Evolutionary conservation across 2,797 vertebrate species (phyloP).

Genomic region (Varecia variegata): DNA sequence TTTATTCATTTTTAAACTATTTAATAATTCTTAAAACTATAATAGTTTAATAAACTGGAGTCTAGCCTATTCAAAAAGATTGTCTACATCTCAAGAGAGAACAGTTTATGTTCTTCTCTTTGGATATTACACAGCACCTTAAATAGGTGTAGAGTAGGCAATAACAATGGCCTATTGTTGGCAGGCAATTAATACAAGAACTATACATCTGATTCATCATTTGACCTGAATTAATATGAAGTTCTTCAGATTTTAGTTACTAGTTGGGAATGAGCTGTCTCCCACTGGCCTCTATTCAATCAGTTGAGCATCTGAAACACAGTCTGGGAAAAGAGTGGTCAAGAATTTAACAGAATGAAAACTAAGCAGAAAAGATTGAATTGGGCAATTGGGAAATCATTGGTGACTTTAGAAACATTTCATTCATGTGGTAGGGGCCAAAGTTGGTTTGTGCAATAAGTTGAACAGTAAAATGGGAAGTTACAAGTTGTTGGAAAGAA

Average conservation of each 20-base stretch:
- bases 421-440: rapidly evolving
- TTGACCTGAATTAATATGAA: background rate
- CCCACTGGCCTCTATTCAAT: background rate
- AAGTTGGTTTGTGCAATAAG: background rate
- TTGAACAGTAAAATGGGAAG: background rate
- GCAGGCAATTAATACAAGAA: background rate
- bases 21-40: background rate
- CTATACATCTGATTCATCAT: background rate
- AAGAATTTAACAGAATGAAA: background rate
- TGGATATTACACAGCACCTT: background rate
- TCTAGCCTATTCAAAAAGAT: background rate
- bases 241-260: background rate
- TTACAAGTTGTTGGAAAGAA: background rate
- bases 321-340: background rate
- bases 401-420: background rate
- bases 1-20: background rate
- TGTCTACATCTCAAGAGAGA: background rate
- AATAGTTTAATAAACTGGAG: background rate
- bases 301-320: background rate
- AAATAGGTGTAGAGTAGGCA: background rate
- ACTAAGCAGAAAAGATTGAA: background rate
- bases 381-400: background rate
- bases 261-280: background rate
- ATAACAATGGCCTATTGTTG: background rate
- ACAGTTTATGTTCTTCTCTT: background rate